Percentiles rank a stretch among this genome's conserved stretches.
phyloP scores from a whole-genome alignment of 92 coral and sea anemone species.

The Pocillopora grandis region DNA sequence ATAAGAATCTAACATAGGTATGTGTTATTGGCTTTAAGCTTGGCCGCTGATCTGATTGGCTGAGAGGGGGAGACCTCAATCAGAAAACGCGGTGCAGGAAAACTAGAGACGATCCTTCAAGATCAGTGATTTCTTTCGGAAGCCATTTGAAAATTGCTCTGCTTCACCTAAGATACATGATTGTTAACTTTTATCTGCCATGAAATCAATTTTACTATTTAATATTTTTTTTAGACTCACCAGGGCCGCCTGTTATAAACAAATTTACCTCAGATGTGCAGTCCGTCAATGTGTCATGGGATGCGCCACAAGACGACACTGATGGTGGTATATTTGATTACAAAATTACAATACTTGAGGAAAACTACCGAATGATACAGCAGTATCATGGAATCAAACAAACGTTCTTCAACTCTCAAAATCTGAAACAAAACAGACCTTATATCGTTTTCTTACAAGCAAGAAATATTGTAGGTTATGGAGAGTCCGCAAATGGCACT shows the following conservation, averaged over 20 bases:
- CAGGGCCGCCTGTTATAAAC: conserved; percentile 2
- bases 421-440: conserved; percentile 6
- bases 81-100: no score
- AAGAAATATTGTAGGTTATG: conserved; percentile 17
- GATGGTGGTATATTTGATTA: not conserved
- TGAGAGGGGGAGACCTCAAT: no score
- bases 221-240: not conserved
- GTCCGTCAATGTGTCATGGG: not conserved
- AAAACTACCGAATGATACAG: not conserved
- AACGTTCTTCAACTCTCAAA: not conserved
- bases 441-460: not conserved
- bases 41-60: no score
- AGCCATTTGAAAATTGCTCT: not conserved
- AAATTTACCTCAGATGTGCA: not conserved
- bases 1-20: no score
- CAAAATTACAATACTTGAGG: not conserved
- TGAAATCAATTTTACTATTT: not conserved
- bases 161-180: not conserved
- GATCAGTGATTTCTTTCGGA: no score
- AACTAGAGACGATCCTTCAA: no score
- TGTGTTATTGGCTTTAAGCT: no score
- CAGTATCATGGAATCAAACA: not conserved
- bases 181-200: not conserved
- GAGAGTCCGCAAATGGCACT: conserved; percentile 11
- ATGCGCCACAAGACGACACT: not conserved